These are phyloP conservation scores for Epizoanthus rinbou DNA, from an alignment of 92 coral and sea anemone genomes.

Conservation along the genomic window DNA sequence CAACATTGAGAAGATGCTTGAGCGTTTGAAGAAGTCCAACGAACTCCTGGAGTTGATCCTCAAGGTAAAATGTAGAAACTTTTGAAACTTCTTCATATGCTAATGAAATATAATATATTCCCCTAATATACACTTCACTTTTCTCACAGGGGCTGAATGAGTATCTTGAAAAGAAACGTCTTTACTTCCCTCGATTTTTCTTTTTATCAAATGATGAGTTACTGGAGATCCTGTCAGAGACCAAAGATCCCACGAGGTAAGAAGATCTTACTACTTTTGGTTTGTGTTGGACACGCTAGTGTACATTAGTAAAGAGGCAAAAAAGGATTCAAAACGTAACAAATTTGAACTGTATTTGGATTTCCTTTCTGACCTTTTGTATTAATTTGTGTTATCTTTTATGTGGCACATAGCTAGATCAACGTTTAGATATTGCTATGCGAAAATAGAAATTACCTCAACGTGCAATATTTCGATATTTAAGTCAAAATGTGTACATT, in stretches of 20 bases:
- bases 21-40: constrained; percentile 93
- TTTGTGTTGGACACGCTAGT: neutral
- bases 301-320: neutral
- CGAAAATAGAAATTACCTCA: too few species aligned
- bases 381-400: too few species aligned
- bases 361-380: too few species aligned
- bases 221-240: constrained; percentile 94
- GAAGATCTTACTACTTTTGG: neutral
- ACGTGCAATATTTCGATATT: too few species aligned
- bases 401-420: too few species aligned
- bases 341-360: too few species aligned
- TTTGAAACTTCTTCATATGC: neutral
- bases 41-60: constrained; percentile 94
- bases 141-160: constrained; percentile 88
- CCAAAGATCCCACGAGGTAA: constrained; percentile 97
- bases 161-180: constrained; percentile 94
- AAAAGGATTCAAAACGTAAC: too few species aligned
- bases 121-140: neutral
- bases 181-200: constrained; percentile 97
- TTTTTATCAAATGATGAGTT: constrained; percentile 96
- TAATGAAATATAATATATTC: neutral
- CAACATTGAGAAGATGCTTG: constrained; percentile 94
- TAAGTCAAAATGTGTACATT: too few species aligned
- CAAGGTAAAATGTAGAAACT: constrained; percentile 69
- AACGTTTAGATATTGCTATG: too few species aligned